phyloP scores from a whole-genome alignment of 2,113 vertebrate species.

The Platysteira castanea region DNA sequence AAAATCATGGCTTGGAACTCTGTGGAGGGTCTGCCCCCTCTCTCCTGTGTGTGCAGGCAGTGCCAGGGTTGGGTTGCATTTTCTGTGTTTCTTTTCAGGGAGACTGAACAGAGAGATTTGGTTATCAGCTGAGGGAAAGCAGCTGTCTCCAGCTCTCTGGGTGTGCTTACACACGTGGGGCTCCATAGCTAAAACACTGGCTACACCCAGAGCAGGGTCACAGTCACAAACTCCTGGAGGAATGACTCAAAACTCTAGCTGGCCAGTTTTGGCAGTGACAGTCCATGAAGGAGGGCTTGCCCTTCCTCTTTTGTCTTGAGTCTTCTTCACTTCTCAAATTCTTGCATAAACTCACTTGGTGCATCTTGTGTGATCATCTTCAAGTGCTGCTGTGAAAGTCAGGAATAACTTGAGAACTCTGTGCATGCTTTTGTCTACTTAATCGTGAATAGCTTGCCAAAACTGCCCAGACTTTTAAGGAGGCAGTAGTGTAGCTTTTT shows the following conservation, averaged over 20 bases:
- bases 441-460: neutral
- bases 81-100: neutral
- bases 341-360: neutral
- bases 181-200: neutral
- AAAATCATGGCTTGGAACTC: fast-evolving
- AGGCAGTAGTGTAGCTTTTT: neutral
- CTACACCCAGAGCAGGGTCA: neutral
- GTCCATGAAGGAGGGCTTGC: neutral
- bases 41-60: neutral
- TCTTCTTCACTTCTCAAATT: neutral
- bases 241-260: neutral
- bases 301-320: neutral
- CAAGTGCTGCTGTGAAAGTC: slow-evolving; percentile 8
- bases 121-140: slow-evolving; percentile 25
- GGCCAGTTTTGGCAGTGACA: neutral
- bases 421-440: neutral
- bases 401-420: neutral
- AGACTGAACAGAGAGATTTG: neutral
- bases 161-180: neutral
- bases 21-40: neutral
- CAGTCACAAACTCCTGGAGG: neutral
- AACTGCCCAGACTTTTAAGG: neutral
- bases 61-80: neutral
- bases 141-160: neutral
- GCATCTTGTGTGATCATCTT: slow-evolving; percentile 4